Evolutionary conservation across 2,113 vertebrate genomes (phyloP).

Genomic region (Regulus satrapa): DNA sequence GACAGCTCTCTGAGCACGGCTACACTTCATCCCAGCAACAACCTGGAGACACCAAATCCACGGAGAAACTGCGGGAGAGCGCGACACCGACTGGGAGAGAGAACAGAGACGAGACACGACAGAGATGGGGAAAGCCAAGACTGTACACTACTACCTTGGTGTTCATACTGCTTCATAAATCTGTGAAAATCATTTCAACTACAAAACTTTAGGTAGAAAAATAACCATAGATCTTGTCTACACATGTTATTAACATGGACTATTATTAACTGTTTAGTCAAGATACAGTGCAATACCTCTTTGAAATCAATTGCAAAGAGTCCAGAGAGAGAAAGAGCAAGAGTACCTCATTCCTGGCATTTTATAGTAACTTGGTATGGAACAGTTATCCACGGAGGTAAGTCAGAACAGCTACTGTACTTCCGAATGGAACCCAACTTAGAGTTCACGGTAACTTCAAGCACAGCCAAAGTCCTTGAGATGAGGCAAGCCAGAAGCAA

Average conservation of each 20-base stretch:
- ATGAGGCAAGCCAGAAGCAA: constrained; percentile 18
- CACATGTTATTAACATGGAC: background rate
- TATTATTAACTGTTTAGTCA: background rate
- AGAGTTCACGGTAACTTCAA: background rate
- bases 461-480: constrained; percentile 11
- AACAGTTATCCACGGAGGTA: background rate
- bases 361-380: background rate
- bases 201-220: constrained; percentile 55
- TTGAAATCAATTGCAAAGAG: background rate
- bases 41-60: background rate
- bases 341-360: background rate
- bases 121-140: background rate
- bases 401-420: constrained; percentile 30
- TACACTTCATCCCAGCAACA: background rate
- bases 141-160: background rate
- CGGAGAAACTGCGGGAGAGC: background rate
- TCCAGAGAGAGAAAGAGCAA: background rate
- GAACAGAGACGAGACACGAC: background rate
- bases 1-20: background rate
- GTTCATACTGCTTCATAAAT: constrained; percentile 1
- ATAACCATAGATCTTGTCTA: constrained; percentile 29
- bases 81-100: background rate
- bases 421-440: constrained; percentile 18
- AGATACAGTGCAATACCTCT: constrained; percentile 42
- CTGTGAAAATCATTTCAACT: constrained; percentile 35